Evolutionary conservation across 2,113 vertebrate genomes (phyloP).

Genomic region (Dromaius novaehollandiae): DNA sequence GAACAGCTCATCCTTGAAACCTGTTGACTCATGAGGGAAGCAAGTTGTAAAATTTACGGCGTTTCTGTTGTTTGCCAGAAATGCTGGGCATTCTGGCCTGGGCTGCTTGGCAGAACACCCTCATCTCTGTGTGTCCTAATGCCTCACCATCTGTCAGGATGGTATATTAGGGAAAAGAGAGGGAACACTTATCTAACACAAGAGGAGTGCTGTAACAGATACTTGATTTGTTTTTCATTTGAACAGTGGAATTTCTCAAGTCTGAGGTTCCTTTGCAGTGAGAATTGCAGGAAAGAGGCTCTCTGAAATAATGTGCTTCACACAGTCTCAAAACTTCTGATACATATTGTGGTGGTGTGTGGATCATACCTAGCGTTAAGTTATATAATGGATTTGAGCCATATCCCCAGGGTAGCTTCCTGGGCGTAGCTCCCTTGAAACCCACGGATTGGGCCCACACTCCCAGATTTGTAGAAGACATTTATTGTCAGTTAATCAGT

Average conservation of each 20-base stretch:
- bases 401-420: background rate
- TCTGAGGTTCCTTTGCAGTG: background rate
- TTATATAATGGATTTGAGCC: background rate
- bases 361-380: background rate
- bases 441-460: background rate
- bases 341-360: background rate
- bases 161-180: background rate
- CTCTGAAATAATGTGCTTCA: background rate
- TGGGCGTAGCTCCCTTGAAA: background rate
- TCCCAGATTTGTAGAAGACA: background rate
- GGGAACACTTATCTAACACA: background rate
- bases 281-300: background rate
- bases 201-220: background rate
- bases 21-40: background rate
- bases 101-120: background rate
- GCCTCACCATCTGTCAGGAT: background rate
- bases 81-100: background rate
- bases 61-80: background rate
- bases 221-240: background rate
- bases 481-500: background rate
- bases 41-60: background rate
- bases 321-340: background rate
- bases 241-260: background rate
- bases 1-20: background rate
- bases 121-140: background rate